Conservation (phyloP, 2,113 vertebrate species). For the Ceyx melanurus region DNA sequence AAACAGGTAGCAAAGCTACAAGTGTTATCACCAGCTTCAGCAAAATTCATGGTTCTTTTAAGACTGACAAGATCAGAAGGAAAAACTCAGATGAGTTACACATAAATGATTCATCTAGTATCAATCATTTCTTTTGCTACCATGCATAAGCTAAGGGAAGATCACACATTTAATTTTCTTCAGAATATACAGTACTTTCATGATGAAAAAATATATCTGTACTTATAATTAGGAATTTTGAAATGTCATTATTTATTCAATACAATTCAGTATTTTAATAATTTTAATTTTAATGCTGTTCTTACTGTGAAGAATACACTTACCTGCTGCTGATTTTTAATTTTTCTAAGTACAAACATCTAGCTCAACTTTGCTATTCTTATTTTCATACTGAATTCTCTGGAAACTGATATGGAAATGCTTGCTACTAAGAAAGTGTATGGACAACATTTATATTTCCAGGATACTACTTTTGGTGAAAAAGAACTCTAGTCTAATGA, state of each 20-base stretch:
- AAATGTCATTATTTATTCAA: not conserved
- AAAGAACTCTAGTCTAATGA: not conserved
- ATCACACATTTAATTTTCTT: conserved; percentile 22
- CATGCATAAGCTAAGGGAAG: not conserved
- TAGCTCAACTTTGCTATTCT: not conserved
- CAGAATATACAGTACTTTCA: not conserved
- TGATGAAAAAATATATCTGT: not conserved
- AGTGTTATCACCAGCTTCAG: conserved; percentile 30
- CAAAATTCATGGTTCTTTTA: conserved; percentile 59
- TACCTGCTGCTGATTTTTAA: not conserved
- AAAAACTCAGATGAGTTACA: conserved; percentile 42
- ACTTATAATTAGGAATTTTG: not conserved
- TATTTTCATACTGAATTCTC: not conserved
- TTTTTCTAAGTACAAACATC: not conserved
- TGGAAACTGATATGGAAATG: not conserved
- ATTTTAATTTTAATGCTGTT: not conserved
- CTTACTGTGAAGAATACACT: not conserved
- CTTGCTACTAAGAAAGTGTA: not conserved
- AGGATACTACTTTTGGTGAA: not conserved
- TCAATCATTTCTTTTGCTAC: not conserved
- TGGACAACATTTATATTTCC: not conserved
- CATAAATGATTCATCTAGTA: conserved; percentile 31
- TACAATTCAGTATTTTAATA: not conserved
- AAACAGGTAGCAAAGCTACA: conserved; percentile 64
- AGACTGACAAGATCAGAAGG: conserved; percentile 43